Evolutionary conservation across 2,797 vertebrate species (phyloP).

Genomic region (Salarias fasciatus): DNA sequence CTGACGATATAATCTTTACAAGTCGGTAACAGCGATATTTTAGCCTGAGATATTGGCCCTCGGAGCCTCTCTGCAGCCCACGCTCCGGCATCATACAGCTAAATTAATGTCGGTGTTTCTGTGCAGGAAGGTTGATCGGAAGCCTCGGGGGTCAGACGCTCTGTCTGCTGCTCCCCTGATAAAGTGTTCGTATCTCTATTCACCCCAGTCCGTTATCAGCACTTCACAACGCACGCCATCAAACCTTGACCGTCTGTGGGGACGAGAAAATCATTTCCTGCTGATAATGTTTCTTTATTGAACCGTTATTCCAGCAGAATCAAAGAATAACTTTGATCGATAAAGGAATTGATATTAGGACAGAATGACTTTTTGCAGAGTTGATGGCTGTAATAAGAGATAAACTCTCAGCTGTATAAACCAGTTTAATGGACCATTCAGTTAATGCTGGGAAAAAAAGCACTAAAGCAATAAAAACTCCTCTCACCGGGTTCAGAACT

Average conservation of each 20-base stretch:
- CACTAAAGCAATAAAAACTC: background rate
- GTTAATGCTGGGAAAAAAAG: background rate
- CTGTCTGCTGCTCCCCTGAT: conserved; percentile 39
- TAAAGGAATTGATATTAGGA: conserved; percentile 5
- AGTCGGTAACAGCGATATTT: conserved; percentile 16
- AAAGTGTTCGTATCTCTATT: conserved; percentile 43
- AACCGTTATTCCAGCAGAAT: conserved; percentile 13
- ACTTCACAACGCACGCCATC: conserved; percentile 38
- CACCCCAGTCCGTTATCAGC: conserved; percentile 45
- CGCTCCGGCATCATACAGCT: conserved; percentile 33
- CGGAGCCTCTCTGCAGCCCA: background rate
- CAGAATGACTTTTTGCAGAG: conserved; percentile 10
- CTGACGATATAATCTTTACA: background rate
- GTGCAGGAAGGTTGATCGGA: conserved; percentile 29
- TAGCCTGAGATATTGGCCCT: conserved; percentile 18
- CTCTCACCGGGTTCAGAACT: too few relatives aligned
- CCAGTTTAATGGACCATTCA: background rate
- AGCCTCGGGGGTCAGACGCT: conserved; percentile 41
- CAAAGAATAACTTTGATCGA: conserved; percentile 1
- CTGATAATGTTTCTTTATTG: conserved; percentile 20
- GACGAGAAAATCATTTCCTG: conserved; percentile 19
- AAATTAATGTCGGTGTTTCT: conserved; percentile 43
- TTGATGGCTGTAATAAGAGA: background rate
- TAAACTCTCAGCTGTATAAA: background rate
- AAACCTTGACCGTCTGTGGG: conserved; percentile 28